These are phyloP conservation scores for Drosophila ficusphila DNA, from an alignment of 1,140 invertebrate species.

Conservation along the genomic window DNA sequence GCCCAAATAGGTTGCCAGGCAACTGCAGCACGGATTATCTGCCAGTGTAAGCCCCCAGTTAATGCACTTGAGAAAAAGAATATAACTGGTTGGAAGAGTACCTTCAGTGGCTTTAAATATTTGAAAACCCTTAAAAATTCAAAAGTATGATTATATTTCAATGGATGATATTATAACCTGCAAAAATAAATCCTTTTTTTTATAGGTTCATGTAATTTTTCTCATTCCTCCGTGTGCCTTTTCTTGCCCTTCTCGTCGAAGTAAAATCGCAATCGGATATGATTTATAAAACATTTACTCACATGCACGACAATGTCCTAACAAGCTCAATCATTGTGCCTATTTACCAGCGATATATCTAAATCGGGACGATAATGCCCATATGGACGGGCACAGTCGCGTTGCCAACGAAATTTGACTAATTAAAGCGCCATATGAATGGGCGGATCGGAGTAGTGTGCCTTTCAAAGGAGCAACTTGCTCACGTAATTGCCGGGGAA, in stretches of 20 bases:
- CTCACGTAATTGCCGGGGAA: conserved; percentile 68
- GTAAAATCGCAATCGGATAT: conserved; percentile 42
- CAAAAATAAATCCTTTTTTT: too few relatives aligned
- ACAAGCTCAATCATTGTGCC: conserved; percentile 51
- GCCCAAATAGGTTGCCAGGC: conserved; percentile 19
- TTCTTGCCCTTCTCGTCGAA: not conserved
- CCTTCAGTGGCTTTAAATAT: too few relatives aligned
- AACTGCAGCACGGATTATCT: conserved; percentile 35
- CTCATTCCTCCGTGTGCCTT: not conserved
- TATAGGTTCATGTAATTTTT: too few relatives aligned
- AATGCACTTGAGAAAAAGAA: not conserved
- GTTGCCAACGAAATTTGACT: conserved; percentile 51
- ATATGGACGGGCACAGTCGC: conserved; percentile 32
- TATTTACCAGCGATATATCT: conserved; percentile 38
- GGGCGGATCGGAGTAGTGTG: conserved; percentile 19
- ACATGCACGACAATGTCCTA: conserved; percentile 32
- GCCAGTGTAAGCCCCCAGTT: not conserved
- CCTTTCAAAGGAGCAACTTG: conserved; percentile 58
- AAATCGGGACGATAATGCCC: conserved; percentile 40
- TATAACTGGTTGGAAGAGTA: not conserved
- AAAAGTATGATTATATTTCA: too few relatives aligned
- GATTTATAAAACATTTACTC: conserved; percentile 44
- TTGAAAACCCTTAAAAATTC: not conserved
- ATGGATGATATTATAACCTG: not conserved
- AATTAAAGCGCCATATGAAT: conserved; percentile 46